Conservation (phyloP, 2,888 invertebrate genomes). For the Cryptophagus acutangulus region DNA sequence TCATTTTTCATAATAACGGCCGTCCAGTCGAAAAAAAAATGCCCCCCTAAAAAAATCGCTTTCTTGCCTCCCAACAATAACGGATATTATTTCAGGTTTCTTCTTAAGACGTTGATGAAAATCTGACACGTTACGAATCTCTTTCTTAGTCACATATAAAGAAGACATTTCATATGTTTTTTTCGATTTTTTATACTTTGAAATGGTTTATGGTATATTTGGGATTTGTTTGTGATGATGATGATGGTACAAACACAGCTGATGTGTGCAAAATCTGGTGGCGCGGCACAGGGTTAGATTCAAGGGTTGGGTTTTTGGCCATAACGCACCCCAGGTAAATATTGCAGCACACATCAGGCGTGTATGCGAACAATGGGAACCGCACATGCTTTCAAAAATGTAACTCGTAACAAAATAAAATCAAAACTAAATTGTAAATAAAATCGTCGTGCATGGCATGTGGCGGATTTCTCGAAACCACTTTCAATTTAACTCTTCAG, state of each 20-base stretch:
- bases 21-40: constrained; percentile 1
- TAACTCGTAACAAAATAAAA: constrained; percentile 43
- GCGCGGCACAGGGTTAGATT: constrained; percentile 33
- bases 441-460: constrained; percentile 41
- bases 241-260: constrained; percentile 35
- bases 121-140: constrained; percentile 24
- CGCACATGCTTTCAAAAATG: constrained; percentile 39
- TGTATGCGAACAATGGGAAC: constrained; percentile 39
- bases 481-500: no score
- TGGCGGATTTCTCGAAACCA: constrained; percentile 35
- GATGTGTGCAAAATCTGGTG: constrained; percentile 40
- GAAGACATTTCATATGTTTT: no score
- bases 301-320: constrained; percentile 37
- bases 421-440: no score
- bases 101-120: constrained; percentile 18
- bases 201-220: no score
- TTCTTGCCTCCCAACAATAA: constrained; percentile 36
- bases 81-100: constrained; percentile 41
- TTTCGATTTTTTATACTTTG: no score
- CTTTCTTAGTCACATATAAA: not conserved
- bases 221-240: constrained; percentile 33
- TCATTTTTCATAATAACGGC: constrained; percentile 21
- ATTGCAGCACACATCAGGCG: constrained; percentile 27
- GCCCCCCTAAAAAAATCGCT: not conserved
- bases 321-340: constrained; percentile 39